Conservation (phyloP, 1,140 invertebrate genomes). For the Drosophila orosa region DNA sequence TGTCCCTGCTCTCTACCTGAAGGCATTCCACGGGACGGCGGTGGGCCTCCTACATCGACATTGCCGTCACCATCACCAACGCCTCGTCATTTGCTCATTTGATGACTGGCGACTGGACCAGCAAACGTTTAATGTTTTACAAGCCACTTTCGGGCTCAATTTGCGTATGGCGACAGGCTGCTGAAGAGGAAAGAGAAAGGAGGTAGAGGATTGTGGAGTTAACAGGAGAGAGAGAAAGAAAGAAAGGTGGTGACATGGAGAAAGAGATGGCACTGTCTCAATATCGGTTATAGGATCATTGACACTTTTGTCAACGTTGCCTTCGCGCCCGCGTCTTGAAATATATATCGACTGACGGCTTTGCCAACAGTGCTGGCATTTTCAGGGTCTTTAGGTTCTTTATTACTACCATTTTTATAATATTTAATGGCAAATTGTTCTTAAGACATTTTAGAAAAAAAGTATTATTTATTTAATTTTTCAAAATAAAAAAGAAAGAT, state of each 20-base stretch:
- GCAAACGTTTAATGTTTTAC: conserved; percentile 78
- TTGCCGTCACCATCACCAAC: background rate
- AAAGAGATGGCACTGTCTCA: conserved; percentile 45
- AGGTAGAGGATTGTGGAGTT: background rate
- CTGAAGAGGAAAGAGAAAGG: background rate
- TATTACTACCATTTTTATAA: background rate
- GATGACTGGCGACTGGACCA: conserved; percentile 53
- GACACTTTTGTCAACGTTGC: conserved; percentile 67
- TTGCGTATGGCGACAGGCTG: conserved; percentile 63
- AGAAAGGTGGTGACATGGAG: background rate
- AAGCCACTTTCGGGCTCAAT: conserved; percentile 77
- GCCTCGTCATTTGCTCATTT: conserved; percentile 59
- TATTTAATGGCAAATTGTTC: no score
- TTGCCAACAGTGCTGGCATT: conserved; percentile 3
- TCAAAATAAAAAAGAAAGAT: no score
- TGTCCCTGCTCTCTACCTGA: conserved; percentile 45
- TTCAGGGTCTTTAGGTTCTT: no score
- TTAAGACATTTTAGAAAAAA: no score
- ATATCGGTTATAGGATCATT: conserved; percentile 83
- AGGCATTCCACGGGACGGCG: conserved; percentile 11
- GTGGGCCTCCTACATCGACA: conserved; percentile 38
- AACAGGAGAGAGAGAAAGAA: background rate
- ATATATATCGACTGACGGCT: conserved; percentile 9
- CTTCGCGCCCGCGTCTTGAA: conserved; percentile 41
- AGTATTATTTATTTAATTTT: no score